Conservation (phyloP, 2,888 invertebrate species). For the Ormyrus rosae region DNA sequence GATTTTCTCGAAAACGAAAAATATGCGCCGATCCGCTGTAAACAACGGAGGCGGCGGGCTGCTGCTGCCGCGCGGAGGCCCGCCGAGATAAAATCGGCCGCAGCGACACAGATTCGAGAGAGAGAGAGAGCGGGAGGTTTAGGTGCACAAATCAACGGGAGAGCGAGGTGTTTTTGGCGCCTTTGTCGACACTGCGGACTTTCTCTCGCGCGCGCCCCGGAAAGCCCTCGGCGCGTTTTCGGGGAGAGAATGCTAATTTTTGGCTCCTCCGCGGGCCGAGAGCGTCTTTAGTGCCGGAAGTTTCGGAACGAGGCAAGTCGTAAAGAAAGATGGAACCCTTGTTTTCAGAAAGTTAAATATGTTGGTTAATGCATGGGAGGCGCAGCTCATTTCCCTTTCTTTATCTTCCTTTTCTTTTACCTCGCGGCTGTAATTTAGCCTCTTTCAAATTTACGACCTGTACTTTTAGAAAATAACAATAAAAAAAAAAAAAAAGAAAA, state of each 20-base stretch:
- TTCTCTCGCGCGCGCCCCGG: too few relatives aligned
- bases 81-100: slow-evolving; percentile 46
- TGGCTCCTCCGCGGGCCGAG: not conserved
- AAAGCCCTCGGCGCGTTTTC: not conserved
- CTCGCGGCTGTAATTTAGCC: too few relatives aligned
- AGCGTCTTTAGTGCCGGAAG: slow-evolving; percentile 31
- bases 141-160: too few relatives aligned
- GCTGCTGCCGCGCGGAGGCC: not conserved
- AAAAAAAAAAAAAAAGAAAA: too few relatives aligned
- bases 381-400: slow-evolving; percentile 22
- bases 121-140: too few relatives aligned
- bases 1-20: slow-evolving; percentile 70
- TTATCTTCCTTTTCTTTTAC: slow-evolving; percentile 5
- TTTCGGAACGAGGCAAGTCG: slow-evolving; percentile 13
- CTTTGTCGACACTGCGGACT: too few relatives aligned
- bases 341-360: slow-evolving; percentile 36
- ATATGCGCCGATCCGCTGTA: slow-evolving; percentile 59
- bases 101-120: not conserved
- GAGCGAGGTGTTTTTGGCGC: too few relatives aligned
- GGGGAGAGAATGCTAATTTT: slow-evolving; percentile 18
- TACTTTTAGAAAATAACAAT: too few relatives aligned
- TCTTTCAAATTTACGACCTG: too few relatives aligned
- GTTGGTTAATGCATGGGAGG: not conserved
- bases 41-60: slow-evolving; percentile 26
- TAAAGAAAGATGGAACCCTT: slow-evolving; percentile 43